These are phyloP conservation scores for Abramis brama DNA, from an alignment of 2,113 vertebrate genomes.

Conservation along the genomic window DNA sequence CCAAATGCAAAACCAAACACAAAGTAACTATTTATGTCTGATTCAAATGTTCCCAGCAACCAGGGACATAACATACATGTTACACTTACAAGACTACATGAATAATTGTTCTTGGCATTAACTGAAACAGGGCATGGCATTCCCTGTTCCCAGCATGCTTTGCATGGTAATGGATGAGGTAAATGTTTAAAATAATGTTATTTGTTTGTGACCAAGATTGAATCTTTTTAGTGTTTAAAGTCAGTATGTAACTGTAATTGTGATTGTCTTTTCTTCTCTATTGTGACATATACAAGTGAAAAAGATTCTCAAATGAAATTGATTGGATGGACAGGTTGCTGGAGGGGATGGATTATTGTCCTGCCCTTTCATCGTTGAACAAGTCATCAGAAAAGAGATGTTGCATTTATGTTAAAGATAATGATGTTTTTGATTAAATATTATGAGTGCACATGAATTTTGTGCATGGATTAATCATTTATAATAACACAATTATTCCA, in stretches of 20 bases:
- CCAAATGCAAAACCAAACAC: no score
- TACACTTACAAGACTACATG: not conserved
- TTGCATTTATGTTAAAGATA: not conserved
- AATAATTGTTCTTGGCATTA: not conserved
- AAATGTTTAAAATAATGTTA: not conserved
- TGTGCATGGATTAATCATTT: not conserved
- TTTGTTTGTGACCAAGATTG: not conserved
- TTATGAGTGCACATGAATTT: not conserved
- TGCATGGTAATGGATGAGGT: not conserved
- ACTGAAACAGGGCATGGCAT: not conserved
- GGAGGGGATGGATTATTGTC: not conserved
- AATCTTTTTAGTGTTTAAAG: not conserved
- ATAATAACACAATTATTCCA: not conserved
- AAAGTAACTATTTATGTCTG: no score
- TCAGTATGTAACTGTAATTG: not conserved
- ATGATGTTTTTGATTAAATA: not conserved
- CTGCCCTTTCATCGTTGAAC: not conserved
- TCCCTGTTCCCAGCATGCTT: not conserved
- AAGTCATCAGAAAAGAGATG: not conserved
- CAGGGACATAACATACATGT: no score
- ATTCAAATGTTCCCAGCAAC: no score
- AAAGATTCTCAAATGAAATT: not conserved
- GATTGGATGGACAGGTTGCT: not conserved
- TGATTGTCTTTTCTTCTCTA: not conserved
- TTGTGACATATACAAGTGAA: not conserved